Evolutionary conservation across 2,888 invertebrate genomes (phyloP).

Genomic region (Limnephilus rhombicus): DNA sequence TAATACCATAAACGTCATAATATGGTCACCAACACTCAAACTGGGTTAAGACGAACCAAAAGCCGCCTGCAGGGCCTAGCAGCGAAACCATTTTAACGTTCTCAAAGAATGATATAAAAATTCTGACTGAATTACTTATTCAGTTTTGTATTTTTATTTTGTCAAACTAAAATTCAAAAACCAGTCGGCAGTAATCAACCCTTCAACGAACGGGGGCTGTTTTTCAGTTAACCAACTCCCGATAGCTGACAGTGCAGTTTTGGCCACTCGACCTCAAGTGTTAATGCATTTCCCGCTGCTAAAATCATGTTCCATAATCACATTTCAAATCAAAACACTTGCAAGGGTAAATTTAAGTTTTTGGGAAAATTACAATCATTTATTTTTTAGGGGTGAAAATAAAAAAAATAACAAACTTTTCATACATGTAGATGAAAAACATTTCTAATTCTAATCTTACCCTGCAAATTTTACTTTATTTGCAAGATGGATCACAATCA

Average conservation of each 20-base stretch:
- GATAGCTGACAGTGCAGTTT: constrained; percentile 47
- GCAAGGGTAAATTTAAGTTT: neutral
- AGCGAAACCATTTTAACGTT: too few relatives aligned
- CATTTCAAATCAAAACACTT: constrained; percentile 8
- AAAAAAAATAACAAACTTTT: neutral
- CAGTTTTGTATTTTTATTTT: neutral
- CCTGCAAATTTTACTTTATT: too few relatives aligned
- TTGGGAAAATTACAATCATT: neutral
- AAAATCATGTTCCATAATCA: neutral
- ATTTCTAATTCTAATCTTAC: too few relatives aligned
- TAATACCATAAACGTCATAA: too few relatives aligned
- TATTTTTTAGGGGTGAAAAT: neutral
- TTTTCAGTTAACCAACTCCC: constrained; percentile 31
- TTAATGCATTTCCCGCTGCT: constrained; percentile 18
- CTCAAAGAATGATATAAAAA: too few relatives aligned
- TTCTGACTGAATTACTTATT: too few relatives aligned
- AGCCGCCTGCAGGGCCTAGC: too few relatives aligned
- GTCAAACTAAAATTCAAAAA: neutral
- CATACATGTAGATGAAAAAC: too few relatives aligned
- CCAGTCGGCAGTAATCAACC: constrained; percentile 19
- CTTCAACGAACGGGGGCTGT: constrained; percentile 30
- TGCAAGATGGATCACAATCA: too few relatives aligned
- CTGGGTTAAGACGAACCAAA: too few relatives aligned
- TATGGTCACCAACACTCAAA: too few relatives aligned
- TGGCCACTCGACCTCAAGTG: constrained; percentile 46